These are phyloP conservation scores for Aphidius colemani DNA, from an alignment of 2,888 invertebrate species.

Conservation along the genomic window DNA sequence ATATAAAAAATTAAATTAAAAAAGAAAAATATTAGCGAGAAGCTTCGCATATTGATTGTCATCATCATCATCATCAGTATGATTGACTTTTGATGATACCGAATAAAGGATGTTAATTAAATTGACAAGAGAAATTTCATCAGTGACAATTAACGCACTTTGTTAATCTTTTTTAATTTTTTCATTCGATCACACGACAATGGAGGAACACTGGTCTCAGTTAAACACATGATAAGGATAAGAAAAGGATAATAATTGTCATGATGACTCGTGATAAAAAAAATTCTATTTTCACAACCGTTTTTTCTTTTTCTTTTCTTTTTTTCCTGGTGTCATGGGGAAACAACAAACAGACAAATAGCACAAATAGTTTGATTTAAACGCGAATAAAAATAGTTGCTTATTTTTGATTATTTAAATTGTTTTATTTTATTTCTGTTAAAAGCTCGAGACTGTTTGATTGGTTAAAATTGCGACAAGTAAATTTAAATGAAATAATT, in stretches of 20 bases:
- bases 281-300: conserved; percentile 11
- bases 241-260: conserved; percentile 21
- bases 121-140: conserved; percentile 19
- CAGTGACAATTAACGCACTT: conserved; percentile 13
- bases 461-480: conserved; percentile 44
- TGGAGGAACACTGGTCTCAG: not conserved
- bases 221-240: not conserved
- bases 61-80: conserved; percentile 13
- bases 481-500: not conserved
- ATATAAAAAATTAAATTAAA: conserved; percentile 11
- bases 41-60: conserved; percentile 27
- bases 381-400: conserved; percentile 44
- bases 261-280: not conserved
- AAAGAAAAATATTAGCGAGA: conserved; percentile 19
- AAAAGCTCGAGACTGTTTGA: conserved; percentile 36
- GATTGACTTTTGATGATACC: conserved; percentile 6
- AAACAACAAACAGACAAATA: conserved; percentile 22
- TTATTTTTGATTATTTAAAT: not conserved
- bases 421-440: not conserved
- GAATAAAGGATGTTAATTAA: conserved; percentile 4
- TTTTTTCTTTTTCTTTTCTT: not conserved
- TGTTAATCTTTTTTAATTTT: conserved; percentile 8
- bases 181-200: not conserved
- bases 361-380: conserved; percentile 35
- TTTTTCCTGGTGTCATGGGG: conserved; percentile 15